Percentiles rank a stretch among this genome's conserved stretches.
Conservation (phyloP, 1,140 invertebrate species). For the Drosophila hydei region DNA sequence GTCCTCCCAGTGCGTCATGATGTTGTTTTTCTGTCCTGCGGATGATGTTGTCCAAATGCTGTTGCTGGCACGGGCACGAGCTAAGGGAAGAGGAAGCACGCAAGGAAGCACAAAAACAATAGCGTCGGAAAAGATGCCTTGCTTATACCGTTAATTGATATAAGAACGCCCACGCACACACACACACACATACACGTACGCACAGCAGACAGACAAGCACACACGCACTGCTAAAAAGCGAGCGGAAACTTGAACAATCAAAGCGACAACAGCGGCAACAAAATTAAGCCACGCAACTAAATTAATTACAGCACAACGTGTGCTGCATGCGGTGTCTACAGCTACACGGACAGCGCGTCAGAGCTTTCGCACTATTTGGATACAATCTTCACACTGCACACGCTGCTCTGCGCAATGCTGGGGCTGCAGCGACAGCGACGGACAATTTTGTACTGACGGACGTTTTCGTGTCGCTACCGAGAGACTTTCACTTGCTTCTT, state of each 20-base stretch:
- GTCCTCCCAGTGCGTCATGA: conserved; percentile 88
- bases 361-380: conserved; percentile 32
- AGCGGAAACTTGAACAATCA: conserved; percentile 26
- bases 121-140: conserved; percentile 40
- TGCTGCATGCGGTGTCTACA: conserved; percentile 27
- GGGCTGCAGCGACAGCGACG: conserved; percentile 29
- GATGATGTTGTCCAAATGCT: conserved; percentile 3
- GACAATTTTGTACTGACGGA: conserved; percentile 42
- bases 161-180: conserved; percentile 32
- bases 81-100: conserved; percentile 30
- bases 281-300: conserved; percentile 44
- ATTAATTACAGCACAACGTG: conserved; percentile 38
- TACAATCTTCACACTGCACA: conserved; percentile 3
- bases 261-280: conserved; percentile 35
- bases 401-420: conserved; percentile 17
- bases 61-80: background rate
- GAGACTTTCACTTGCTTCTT: conserved; percentile 60
- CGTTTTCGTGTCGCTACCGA: conserved; percentile 15
- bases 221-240: conserved; percentile 14
- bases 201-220: background rate
- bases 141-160: conserved; percentile 50
- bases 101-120: conserved; percentile 48
- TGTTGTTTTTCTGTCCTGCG: conserved; percentile 35
- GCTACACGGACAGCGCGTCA: conserved; percentile 4
- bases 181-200: conserved; percentile 6